Evolutionary conservation across 2,888 invertebrate species (phyloP).

Genomic region (Rapana venosa): DNA sequence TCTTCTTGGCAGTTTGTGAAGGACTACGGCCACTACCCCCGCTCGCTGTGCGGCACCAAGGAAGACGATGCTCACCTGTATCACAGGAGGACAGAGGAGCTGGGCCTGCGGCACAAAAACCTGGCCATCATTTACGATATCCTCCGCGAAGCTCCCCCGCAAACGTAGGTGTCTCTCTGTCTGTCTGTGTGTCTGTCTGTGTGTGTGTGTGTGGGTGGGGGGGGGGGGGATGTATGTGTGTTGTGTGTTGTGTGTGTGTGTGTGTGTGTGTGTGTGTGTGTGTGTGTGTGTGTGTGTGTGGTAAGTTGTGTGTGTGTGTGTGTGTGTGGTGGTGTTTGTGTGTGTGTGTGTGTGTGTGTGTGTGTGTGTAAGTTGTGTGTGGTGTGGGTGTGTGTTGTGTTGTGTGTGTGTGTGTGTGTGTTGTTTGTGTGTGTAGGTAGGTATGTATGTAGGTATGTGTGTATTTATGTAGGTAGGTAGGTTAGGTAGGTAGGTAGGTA

Average conservation of each 20-base stretch:
- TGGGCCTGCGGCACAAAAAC: neutral
- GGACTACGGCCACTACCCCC: neutral
- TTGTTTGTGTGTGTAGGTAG: too few species aligned
- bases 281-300: neutral
- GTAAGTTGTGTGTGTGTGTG: too few species aligned
- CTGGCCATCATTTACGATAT: conserved; percentile 4
- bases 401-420: too few species aligned
- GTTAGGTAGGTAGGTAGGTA: too few species aligned
- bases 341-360: too few species aligned
- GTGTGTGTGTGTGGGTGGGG: neutral
- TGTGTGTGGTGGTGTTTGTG: too few species aligned
- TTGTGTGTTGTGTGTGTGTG: neutral
- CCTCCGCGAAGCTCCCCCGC: neutral
- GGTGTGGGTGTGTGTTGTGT: too few species aligned
- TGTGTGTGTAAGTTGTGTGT: too few species aligned
- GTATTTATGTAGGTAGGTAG: too few species aligned
- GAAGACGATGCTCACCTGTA: neutral
- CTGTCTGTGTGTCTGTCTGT: neutral
- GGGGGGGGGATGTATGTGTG: too few species aligned
- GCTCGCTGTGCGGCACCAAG: neutral
- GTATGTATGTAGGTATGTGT: too few species aligned
- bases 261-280: neutral
- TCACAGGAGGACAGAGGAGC: neutral
- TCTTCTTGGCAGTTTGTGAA: neutral
- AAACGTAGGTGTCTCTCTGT: neutral